A percentile compares a stretch with the other conserved stretches of the same genome.
Evolutionary conservation across 1,140 invertebrate species (phyloP).

Genomic region (Batillaria attramentaria): DNA sequence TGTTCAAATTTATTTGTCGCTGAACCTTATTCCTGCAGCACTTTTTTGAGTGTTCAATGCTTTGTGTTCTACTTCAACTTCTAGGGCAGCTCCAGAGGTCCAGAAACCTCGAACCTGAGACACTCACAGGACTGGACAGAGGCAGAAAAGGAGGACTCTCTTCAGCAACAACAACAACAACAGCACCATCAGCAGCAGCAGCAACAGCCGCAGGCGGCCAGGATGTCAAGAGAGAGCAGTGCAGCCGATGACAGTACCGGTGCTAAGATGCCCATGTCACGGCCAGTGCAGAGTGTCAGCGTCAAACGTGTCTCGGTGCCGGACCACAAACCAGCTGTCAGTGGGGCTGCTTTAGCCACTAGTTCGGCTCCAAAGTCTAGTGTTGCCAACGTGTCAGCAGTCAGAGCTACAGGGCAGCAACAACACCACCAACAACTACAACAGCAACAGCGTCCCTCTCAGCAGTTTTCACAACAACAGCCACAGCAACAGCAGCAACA

Average conservation of each 20-base stretch:
- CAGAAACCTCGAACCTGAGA: not conserved
- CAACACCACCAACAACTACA: not conserved
- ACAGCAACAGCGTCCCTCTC: not conserved
- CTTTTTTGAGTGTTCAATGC: too few relatives aligned
- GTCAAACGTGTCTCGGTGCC: not conserved
- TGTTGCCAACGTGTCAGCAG: not conserved
- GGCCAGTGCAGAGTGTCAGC: constrained; percentile 16
- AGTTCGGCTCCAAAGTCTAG: not conserved
- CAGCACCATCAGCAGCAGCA: constrained; percentile 28
- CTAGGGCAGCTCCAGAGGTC: not conserved
- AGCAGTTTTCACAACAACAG: not conserved
- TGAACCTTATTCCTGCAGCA: too few relatives aligned
- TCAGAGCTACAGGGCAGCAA: not conserved
- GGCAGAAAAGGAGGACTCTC: constrained; percentile 37
- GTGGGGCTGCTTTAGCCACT: not conserved
- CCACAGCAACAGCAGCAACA: not conserved
- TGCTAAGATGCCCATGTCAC: not conserved
- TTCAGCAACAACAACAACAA: constrained; percentile 33
- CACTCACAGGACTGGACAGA: constrained; percentile 31
- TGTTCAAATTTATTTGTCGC: too few relatives aligned
- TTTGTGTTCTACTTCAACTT: too few relatives aligned
- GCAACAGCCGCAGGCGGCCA: not conserved
- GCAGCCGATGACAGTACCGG: not conserved
- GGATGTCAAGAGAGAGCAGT: not conserved
- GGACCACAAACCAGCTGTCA: too few relatives aligned